A percentile compares a stretch with the other conserved stretches of the same genome.
Evolutionary conservation across 2,888 invertebrate species (phyloP).

Genomic region (Philhelius pedissequus): DNA sequence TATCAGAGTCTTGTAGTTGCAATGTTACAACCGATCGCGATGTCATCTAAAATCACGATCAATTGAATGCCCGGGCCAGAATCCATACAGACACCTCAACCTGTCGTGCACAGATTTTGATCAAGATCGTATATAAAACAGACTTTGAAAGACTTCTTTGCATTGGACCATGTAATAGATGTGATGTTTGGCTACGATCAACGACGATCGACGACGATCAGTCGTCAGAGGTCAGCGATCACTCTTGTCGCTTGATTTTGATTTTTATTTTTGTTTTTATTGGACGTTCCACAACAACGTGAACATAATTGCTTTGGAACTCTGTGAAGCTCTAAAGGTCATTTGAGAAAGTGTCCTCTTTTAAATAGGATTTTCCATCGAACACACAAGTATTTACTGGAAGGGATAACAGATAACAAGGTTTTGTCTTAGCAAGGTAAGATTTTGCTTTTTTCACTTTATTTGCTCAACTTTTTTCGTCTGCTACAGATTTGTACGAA

Average conservation of each 20-base stretch:
- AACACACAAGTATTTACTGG: too few species aligned
- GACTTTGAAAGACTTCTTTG: conserved; percentile 19
- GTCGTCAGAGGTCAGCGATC: conserved; percentile 29
- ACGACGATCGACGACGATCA: conserved; percentile 18
- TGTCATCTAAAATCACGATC: conserved; percentile 78
- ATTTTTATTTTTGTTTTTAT: conserved; percentile 19
- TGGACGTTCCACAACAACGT: conserved; percentile 18
- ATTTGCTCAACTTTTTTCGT: too few species aligned
- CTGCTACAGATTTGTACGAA: too few species aligned
- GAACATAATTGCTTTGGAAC: conserved; percentile 8
- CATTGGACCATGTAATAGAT: conserved; percentile 42
- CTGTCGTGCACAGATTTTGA: conserved; percentile 66
- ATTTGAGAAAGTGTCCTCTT: conserved; percentile 46
- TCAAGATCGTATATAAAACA: conserved; percentile 36
- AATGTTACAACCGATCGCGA: conserved; percentile 69
- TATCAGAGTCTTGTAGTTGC: conserved; percentile 61
- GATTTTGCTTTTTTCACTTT: too few species aligned
- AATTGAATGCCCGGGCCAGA: conserved; percentile 55
- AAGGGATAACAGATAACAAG: too few species aligned
- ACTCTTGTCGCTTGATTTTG: not conserved
- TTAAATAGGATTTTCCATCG: not conserved
- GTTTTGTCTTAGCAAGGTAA: not conserved
- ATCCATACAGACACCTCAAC: conserved; percentile 65
- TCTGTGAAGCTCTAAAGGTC: conserved; percentile 19
- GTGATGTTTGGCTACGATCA: conserved; percentile 12